Evolutionary conservation across 2,888 invertebrate genomes (phyloP).

Genomic region (Sinotaia quadrata): DNA sequence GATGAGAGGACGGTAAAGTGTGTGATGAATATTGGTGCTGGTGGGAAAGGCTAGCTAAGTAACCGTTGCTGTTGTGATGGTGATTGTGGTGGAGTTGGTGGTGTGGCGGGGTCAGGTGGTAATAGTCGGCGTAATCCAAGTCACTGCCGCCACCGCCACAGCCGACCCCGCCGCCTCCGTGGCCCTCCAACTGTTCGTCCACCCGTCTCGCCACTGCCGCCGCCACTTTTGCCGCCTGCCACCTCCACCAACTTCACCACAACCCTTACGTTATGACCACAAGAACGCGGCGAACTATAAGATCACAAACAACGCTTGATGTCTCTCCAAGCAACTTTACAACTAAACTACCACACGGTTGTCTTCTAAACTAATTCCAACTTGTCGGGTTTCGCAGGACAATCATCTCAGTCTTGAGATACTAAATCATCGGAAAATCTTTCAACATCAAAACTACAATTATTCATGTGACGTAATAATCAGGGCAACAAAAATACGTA

Average conservation of each 20-base stretch:
- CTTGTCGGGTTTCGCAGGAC: too few relatives aligned
- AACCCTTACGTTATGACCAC: neutral
- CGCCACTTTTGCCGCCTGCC: conserved; percentile 25
- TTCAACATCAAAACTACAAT: too few relatives aligned
- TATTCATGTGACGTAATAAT: too few relatives aligned
- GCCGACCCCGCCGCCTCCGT: conserved; percentile 5
- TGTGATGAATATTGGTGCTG: neutral
- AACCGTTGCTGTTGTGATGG: conserved; percentile 5
- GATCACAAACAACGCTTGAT: too few relatives aligned
- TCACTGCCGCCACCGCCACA: conserved; percentile 11
- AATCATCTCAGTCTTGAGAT: too few relatives aligned
- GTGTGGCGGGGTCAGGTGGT: conserved; percentile 11
- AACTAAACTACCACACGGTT: too few relatives aligned
- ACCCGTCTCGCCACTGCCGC: conserved; percentile 29
- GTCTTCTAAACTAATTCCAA: too few relatives aligned
- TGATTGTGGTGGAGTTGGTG: conserved; percentile 11
- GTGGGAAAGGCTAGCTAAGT: too few relatives aligned
- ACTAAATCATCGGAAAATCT: too few relatives aligned
- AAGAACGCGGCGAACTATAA: neutral
- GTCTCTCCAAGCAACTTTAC: too few relatives aligned
- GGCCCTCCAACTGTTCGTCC: conserved; percentile 30
- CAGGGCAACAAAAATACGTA: too few relatives aligned
- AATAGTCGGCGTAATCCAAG: conserved; percentile 11
- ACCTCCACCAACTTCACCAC: neutral
- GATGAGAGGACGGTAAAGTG: conserved; percentile 30